phyloP scores from a whole-genome alignment of 2,888 invertebrate genomes.

The Polydrusus cervinus region DNA sequence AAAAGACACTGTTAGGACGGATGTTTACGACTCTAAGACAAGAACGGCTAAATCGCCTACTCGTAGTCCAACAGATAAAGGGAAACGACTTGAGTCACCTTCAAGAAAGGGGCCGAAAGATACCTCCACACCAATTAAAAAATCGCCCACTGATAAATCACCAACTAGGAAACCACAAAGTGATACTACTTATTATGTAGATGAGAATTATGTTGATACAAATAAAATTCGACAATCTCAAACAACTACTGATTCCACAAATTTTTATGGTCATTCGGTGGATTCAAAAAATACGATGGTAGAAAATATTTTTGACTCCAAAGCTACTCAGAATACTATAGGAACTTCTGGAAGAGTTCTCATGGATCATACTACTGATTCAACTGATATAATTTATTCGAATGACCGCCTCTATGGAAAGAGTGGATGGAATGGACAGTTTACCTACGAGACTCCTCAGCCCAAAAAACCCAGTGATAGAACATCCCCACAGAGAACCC shows the following conservation, averaged over 20 bases:
- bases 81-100: conserved; percentile 27
- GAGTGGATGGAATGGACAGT: conserved; percentile 70
- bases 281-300: conserved; percentile 65
- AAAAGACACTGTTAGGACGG: conserved; percentile 51
- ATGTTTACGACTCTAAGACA: conserved; percentile 64
- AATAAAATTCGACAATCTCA: conserved; percentile 62
- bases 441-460: conserved; percentile 65
- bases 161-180: conserved; percentile 30
- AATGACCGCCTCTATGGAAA: conserved; percentile 69
- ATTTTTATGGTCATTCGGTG: conserved; percentile 67
- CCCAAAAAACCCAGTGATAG: conserved; percentile 33
- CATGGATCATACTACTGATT: conserved; percentile 71
- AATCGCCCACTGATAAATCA: conserved; percentile 28
- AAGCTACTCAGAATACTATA: conserved; percentile 68
- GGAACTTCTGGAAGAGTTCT: conserved; percentile 71
- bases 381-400: conserved; percentile 67
- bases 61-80: conserved; percentile 29
- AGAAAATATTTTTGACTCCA: conserved; percentile 67
- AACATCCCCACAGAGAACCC: conserved; percentile 23
- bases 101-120: conserved; percentile 27
- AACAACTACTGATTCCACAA: conserved; percentile 62
- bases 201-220: conserved; percentile 63
- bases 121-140: conserved; percentile 28
- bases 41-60: conserved; percentile 43
- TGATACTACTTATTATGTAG: conserved; percentile 58